phyloP scores from a whole-genome alignment of 2,113 vertebrate species.

The Melierax canorus region DNA sequence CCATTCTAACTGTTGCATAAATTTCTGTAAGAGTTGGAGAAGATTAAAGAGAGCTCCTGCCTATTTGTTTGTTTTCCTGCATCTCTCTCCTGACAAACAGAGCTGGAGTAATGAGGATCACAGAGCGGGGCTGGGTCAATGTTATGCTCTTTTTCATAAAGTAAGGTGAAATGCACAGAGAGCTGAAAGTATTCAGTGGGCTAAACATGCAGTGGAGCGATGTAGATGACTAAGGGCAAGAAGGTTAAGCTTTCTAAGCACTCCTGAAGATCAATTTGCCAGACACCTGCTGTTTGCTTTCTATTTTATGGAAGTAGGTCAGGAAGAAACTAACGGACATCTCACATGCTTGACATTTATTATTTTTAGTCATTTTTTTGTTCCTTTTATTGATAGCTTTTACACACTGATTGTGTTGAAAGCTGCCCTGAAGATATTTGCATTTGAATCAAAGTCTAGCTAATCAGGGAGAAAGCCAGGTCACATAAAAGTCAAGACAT shows the following conservation, averaged over 20 bases:
- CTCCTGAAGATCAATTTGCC: conserved; percentile 18
- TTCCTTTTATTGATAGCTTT: conserved; percentile 25
- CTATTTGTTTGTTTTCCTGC: not conserved
- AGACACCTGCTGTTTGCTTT: conserved; percentile 50
- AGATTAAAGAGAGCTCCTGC: not conserved
- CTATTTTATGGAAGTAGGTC: conserved; percentile 41
- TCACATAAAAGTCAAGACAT: conserved; percentile 34
- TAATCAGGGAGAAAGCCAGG: conserved; percentile 27
- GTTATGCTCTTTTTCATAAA: not conserved
- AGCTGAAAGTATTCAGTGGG: not conserved
- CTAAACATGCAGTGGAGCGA: not conserved
- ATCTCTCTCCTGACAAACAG: not conserved
- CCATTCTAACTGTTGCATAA: not conserved
- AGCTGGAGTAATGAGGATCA: not conserved
- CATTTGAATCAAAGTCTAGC: conserved; percentile 12
- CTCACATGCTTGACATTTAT: conserved; percentile 25
- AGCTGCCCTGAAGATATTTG: conserved; percentile 40
- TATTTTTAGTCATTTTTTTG: conserved; percentile 48
- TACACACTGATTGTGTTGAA: not conserved
- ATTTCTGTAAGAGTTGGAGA: not conserved
- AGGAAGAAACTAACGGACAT: not conserved
- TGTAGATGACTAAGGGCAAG: not conserved
- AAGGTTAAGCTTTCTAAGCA: conserved; percentile 19
- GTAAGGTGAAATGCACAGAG: not conserved
- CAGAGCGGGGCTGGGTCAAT: not conserved